Conservation (phyloP, 2,113 vertebrate species). For the Pampusana beccarii region DNA sequence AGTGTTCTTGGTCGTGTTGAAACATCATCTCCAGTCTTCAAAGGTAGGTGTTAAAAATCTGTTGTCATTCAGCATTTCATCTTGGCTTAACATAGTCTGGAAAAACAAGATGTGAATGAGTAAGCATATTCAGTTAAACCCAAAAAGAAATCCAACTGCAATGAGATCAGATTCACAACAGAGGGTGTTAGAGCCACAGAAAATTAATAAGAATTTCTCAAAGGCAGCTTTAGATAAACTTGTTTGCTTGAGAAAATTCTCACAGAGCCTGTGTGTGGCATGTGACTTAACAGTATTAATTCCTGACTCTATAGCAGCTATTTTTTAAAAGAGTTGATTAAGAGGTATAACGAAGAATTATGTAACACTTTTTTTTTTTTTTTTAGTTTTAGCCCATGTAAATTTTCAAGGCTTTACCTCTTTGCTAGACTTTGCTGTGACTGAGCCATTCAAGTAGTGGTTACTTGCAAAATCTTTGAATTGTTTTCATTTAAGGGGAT, state of each 20-base stretch:
- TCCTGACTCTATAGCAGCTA: not conserved
- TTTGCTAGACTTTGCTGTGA: not conserved
- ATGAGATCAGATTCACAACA: not conserved
- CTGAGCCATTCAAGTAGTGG: not conserved
- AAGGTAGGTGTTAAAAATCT: conserved; percentile 72
- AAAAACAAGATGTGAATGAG: conserved; percentile 46
- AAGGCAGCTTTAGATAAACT: not conserved
- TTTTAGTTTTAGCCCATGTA: not conserved
- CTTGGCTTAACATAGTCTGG: conserved; percentile 87
- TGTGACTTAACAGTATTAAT: not conserved
- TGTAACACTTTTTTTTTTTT: not conserved
- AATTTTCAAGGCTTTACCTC: not conserved
- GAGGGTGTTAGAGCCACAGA: not conserved
- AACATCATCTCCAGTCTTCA: conserved; percentile 72
- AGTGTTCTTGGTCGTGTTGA: conserved; percentile 6
- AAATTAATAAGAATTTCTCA: not conserved
- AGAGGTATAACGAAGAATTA: not conserved
- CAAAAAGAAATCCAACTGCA: not conserved
- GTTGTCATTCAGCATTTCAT: conserved; percentile 83
- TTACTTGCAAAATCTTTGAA: not conserved
- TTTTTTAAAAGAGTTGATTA: too few relatives aligned
- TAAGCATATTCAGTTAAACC: not conserved
- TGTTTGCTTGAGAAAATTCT: not conserved
- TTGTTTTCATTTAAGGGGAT: not conserved
- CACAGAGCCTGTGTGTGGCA: not conserved